Evolutionary conservation across 1,140 invertebrate species (phyloP).

Genomic region (Brachionus calyciflorus): DNA sequence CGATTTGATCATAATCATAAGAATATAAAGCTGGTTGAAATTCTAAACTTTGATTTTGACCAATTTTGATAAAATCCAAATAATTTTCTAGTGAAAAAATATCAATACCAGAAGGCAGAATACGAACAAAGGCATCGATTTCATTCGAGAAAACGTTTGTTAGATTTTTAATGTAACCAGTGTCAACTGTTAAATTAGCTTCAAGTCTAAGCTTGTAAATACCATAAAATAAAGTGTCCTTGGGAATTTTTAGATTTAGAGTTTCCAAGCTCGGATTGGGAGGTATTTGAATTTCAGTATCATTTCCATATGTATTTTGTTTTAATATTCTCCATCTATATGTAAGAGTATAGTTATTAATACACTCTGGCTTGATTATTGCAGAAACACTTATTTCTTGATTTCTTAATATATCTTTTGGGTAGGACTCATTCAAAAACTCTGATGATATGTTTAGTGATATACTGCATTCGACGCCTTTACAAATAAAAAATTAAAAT

Average conservation of each 20-base stretch:
- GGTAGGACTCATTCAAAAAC: background rate
- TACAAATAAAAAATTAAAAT: background rate
- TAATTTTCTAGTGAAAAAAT: background rate
- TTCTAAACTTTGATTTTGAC: background rate
- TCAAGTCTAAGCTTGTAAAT: background rate
- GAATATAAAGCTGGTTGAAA: background rate
- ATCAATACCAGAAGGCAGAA: background rate
- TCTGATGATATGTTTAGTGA: background rate
- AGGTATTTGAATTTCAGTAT: background rate
- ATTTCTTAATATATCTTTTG: background rate
- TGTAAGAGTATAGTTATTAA: background rate
- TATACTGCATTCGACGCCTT: background rate
- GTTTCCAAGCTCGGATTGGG: background rate
- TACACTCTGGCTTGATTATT: background rate
- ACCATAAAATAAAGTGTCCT: background rate
- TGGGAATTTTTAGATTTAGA: background rate
- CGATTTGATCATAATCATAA: background rate
- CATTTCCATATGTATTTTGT: background rate
- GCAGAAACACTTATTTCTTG: background rate
- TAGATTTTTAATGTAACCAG: constrained; percentile 12
- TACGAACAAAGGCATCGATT: background rate
- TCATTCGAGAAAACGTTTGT: background rate
- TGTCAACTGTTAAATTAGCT: constrained; percentile 1
- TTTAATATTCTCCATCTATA: background rate
- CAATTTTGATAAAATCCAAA: background rate